A percentile compares a stretch with the other conserved stretches of the same genome.
phyloP scores from a whole-genome alignment of 2,113 vertebrate species.

The Zosterops pallidus region DNA sequence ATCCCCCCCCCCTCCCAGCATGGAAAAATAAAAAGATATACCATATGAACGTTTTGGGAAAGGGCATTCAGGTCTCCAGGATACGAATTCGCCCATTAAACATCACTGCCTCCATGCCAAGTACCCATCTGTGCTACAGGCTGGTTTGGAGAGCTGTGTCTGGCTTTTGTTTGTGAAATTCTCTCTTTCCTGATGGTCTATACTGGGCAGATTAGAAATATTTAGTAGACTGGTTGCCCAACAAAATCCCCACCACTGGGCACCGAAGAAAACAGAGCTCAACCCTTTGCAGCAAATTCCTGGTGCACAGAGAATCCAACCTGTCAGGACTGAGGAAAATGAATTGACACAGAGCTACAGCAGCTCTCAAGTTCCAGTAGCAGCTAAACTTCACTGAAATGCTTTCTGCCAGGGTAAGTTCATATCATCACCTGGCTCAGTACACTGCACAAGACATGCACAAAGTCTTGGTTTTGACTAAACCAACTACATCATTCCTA shows the following conservation, averaged over 20 bases:
- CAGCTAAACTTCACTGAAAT: neutral
- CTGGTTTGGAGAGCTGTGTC: neutral
- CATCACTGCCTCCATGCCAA: neutral
- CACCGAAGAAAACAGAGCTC: neutral
- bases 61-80: neutral
- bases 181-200: neutral
- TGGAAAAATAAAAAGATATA: neutral
- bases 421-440: neutral
- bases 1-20: fast-evolving
- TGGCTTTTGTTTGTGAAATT: neutral
- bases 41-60: neutral
- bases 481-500: neutral
- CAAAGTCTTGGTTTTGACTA: neutral
- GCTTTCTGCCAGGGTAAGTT: neutral
- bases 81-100: neutral
- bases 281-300: neutral
- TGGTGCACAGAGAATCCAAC: neutral
- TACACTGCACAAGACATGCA: neutral
- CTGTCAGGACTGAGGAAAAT: too few relatives aligned
- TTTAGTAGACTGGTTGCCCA: neutral
- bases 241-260: neutral
- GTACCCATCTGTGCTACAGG: neutral
- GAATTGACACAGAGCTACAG: fast-evolving
- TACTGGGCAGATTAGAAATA: neutral
- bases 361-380: neutral